Evolutionary conservation across 2,797 vertebrate genomes (phyloP), one percentile per base, ranked within the genome.

Genomic region (Sus cebifrons): DNA sequence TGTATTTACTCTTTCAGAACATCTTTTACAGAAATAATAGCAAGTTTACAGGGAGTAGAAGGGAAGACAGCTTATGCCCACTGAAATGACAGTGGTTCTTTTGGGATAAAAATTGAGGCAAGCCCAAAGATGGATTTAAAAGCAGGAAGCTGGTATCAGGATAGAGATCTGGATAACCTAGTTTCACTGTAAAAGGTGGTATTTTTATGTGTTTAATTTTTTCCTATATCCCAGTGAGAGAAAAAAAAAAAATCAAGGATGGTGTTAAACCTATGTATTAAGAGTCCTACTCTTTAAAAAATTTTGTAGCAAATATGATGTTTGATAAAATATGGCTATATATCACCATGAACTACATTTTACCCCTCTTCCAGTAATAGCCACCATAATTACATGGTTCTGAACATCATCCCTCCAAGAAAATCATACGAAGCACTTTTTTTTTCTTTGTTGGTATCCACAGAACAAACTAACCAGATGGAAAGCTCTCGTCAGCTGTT

Each of bases 401-500:
- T 60, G 60, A 96, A 96, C 81, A 25, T 62, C 52, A 13, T 91
- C 20, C 78, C 95, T 98, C 95, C 94, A 96, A 97, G 91, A 96
- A 97, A 96, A 68, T n/a, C 83, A 89, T 40, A 32, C 58, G 60
- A 74, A 14, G 0, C 73, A 67, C 27, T 86, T 82, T 94, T 96
- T 32, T 89, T 89, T 82, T 16, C 60, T 84, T 90, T 95, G 73
- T 89, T 93, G 77, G 65, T 73, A 94, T 94, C 79, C 65, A 92
- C 58, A 96, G 95, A 93, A 93, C 0, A 0, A 96, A 73, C 73
- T 90, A 96, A 92, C 65, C 96, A 98, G 92, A 95, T 96, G 97
- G 98, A 98, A 98, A 97, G 95, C 93, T 94, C 78, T 94, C 96
- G 89, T 98, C 98, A 98, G 98, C 92, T 97, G 1, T 97, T 98